phyloP scores from a whole-genome alignment of 1,140 invertebrate species.

The Argopecten irradians region DNA sequence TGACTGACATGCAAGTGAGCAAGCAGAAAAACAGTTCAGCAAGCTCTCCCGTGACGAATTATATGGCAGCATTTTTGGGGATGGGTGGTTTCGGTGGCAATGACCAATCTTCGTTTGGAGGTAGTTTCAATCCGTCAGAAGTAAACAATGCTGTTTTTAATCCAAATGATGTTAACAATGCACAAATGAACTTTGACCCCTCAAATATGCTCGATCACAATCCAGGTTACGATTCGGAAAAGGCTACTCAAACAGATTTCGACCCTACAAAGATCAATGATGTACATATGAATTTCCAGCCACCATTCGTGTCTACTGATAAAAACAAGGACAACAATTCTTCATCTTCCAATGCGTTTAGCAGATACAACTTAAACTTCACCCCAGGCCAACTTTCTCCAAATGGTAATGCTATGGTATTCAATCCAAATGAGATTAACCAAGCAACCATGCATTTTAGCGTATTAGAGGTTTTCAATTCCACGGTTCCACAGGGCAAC shows the following conservation, averaged over 20 bases:
- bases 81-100: neutral
- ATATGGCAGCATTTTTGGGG: neutral
- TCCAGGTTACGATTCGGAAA: slow-evolving; percentile 41
- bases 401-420: slow-evolving; percentile 26
- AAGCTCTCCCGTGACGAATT: neutral
- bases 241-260: slow-evolving; percentile 33
- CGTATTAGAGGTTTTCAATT: neutral
- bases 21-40: neutral
- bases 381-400: neutral
- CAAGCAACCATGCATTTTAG: neutral
- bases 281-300: slow-evolving; percentile 30
- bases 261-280: slow-evolving; percentile 44
- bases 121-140: slow-evolving; percentile 43
- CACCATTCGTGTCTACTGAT: neutral
- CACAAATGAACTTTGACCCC: slow-evolving; percentile 44
- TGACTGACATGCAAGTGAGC: neutral
- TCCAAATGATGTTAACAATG: slow-evolving; percentile 48
- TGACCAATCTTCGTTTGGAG: slow-evolving; percentile 28
- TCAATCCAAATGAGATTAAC: slow-evolving; percentile 8
- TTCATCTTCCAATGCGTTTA: neutral
- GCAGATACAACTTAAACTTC: neutral
- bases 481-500: neutral
- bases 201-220: slow-evolving; percentile 49
- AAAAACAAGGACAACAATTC: neutral
- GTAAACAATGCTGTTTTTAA: slow-evolving; percentile 50